A percentile compares a stretch with the other conserved stretches of the same genome.
phyloP scores from a whole-genome alignment of 1,140 invertebrate genomes.

The Lucilia sericata region DNA sequence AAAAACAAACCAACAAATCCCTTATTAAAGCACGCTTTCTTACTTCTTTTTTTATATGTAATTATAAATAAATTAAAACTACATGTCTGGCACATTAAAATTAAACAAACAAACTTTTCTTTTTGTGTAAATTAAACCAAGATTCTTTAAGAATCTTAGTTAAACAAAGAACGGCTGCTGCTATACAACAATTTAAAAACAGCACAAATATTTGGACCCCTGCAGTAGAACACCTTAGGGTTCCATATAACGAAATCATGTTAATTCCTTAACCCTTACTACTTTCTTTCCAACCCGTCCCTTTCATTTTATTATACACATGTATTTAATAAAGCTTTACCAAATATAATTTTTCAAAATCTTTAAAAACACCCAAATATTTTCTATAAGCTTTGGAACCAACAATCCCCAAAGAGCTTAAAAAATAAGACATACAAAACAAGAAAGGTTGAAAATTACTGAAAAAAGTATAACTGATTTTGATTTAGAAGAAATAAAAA shows the following conservation, averaged over 20 bases:
- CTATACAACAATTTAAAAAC: not conserved
- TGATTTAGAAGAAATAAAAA: not conserved
- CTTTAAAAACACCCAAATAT: not conserved
- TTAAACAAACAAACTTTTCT: not conserved
- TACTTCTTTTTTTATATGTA: conserved; percentile 14
- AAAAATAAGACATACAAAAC: not conserved
- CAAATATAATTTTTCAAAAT: not conserved
- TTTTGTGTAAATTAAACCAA: not conserved
- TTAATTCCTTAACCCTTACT: not conserved
- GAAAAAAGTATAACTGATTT: not conserved
- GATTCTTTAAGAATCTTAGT: too few species aligned
- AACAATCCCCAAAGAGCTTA: not conserved
- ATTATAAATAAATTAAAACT: not conserved
- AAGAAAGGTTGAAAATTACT: not conserved
- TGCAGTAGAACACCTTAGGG: not conserved
- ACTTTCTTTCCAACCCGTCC: not conserved
- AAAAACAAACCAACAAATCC: not conserved
- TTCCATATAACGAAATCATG: not conserved
- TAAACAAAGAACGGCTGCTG: not conserved
- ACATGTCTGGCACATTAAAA: conserved; percentile 33
- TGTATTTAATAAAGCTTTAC: not conserved
- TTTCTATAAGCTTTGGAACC: not conserved
- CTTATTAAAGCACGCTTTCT: conserved; percentile 22
- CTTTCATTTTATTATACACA: not conserved
- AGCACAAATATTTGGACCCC: not conserved